Evolutionary conservation across 2,797 vertebrate genomes (phyloP), one percentile per base, ranked within the genome.

Genomic region (Pangasius djambal): DNA sequence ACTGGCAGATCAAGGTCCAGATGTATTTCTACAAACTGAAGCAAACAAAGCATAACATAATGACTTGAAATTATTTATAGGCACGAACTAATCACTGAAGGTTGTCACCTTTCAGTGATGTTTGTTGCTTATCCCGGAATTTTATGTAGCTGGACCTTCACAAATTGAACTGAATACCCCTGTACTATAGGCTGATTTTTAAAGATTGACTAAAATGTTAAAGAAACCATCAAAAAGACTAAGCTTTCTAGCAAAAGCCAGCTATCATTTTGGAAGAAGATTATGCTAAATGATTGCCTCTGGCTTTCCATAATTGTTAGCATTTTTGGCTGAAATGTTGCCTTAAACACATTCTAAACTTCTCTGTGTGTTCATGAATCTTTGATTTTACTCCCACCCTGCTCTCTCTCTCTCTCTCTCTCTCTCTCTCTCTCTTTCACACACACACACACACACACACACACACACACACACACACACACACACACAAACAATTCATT

Each of bases 401-500:
- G 1, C 79, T 82, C 44, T 6, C 44, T 44, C 44, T 44, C 44
- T 44, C 44, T 44, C 44, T 44, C 44, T 44, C 6, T 44, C 44
- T 44, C 44, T 44, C 44, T 44, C 44, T 44, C 6, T 44, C 6
- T 44, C 40, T 44, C 40, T 44, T 6, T 34, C 59, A 25, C 52
- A 25, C n/a, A 55, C 50, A 65, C 55, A 37, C 50, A 16, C 75
- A 18, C 28, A 55, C 52, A 57, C 44, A 20, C 55, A 37, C 50
- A 16, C 77, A 18, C 28, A 55, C 52, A 57, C 40, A 20, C 55
- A 40, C 16, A 31, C 79, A 25, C 31, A 61, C 55, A 82, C 48
- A 72, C 74, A 50, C 28, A 55, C 50, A 65, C 55, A 85, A n/a
- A 69, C n/a, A 69, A 34, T 52, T 65, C 34, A 78, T 86, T 79